Conservation (phyloP, 2,888 invertebrate species). For the Drosophila kokeensis region DNA sequence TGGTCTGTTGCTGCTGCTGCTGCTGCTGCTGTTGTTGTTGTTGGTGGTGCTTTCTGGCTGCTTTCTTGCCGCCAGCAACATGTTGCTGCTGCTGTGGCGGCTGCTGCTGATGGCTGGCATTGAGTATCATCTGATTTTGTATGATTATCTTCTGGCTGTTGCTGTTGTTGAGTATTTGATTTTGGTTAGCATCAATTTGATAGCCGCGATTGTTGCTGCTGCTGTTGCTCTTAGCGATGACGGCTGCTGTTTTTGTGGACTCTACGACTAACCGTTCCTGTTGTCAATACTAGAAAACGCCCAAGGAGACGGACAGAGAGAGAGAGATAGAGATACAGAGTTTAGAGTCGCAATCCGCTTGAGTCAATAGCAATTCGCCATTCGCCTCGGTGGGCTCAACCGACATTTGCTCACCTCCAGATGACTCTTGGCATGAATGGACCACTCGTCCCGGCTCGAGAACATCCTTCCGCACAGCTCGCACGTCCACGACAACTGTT, state of each 20-base stretch:
- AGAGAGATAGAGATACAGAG: constrained; percentile 5
- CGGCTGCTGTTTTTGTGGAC: constrained; percentile 73
- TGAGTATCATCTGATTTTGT: constrained; percentile 84
- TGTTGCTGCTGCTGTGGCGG: constrained; percentile 66
- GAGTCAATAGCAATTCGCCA: constrained; percentile 18
- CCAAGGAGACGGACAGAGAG: neutral
- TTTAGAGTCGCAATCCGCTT: constrained; percentile 47
- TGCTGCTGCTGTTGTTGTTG: constrained; percentile 60
- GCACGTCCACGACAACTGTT: constrained; percentile 89
- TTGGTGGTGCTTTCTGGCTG: constrained; percentile 70
- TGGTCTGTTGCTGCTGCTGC: constrained; percentile 65
- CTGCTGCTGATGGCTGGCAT: constrained; percentile 81
- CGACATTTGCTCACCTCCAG: constrained; percentile 86
- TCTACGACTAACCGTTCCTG: constrained; percentile 84
- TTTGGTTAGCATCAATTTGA: constrained; percentile 78
- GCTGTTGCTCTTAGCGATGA: constrained; percentile 76
- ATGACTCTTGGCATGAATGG: constrained; percentile 90
- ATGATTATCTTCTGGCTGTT: constrained; percentile 82
- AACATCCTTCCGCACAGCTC: constrained; percentile 90
- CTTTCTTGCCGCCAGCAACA: constrained; percentile 65
- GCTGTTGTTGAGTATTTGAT: constrained; percentile 84
- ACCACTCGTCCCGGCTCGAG: constrained; percentile 91
- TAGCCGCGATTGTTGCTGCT: constrained; percentile 85
- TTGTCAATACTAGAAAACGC: constrained; percentile 83
- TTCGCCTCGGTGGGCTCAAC: constrained; percentile 64